Evolutionary conservation across 2,113 vertebrate species (phyloP).

Genomic region (Camelus dromedarius): DNA sequence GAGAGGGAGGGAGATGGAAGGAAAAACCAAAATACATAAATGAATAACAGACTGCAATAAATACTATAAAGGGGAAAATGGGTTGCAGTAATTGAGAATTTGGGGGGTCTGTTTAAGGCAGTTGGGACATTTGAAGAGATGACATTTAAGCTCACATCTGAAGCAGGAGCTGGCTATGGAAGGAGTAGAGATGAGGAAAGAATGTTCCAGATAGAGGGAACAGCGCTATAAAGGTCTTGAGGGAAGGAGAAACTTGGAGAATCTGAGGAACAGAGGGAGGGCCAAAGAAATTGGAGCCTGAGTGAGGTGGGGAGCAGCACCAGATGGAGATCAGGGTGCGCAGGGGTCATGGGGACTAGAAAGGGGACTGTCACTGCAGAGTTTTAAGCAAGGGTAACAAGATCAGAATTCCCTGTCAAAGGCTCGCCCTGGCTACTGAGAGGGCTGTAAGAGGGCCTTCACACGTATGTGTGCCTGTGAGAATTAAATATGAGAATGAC

Average conservation of each 20-base stretch:
- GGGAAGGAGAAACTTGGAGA: background rate
- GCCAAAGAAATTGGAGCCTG: background rate
- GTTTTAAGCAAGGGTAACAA: background rate
- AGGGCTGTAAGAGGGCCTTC: background rate
- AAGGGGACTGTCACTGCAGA: background rate
- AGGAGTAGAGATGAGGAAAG: background rate
- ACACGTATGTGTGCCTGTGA: background rate
- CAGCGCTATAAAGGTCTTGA: background rate
- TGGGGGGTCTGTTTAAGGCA: background rate
- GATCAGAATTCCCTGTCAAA: background rate
- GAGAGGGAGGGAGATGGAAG: background rate
- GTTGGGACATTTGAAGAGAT: background rate
- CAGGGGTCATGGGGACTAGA: background rate
- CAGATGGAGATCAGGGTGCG: background rate
- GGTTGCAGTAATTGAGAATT: background rate
- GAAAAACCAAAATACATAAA: background rate
- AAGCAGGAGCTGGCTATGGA: background rate
- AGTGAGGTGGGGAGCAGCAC: background rate
- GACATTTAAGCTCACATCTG: background rate
- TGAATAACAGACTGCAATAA: background rate
- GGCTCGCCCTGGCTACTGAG: background rate
- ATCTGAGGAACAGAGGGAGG: background rate
- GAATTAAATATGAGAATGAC: background rate
- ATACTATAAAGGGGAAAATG: background rate
- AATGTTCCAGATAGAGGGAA: background rate